These are phyloP conservation scores for Myioborus melanocephalus DNA, from an alignment of 2,797 vertebrate species.

Conservation along the genomic window DNA sequence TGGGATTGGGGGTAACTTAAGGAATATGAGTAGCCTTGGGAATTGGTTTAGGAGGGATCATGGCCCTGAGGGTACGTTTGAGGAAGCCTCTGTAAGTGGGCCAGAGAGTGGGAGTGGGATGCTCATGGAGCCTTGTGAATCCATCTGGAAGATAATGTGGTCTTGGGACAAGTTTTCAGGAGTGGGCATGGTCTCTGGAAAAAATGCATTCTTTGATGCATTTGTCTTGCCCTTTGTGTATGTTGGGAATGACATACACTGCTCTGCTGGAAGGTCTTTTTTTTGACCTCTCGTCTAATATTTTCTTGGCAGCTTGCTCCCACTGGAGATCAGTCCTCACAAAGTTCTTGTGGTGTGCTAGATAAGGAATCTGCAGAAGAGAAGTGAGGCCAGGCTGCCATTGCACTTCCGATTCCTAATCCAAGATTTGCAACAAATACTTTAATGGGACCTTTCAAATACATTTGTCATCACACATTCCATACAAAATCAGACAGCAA, in stretches of 20 bases:
- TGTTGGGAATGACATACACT: not conserved
- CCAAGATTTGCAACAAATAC: not conserved
- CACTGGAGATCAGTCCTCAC: constrained; percentile 1
- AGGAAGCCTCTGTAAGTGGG: not conserved
- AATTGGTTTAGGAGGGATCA: not conserved
- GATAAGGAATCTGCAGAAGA: constrained; percentile 13
- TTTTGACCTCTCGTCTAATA: not conserved
- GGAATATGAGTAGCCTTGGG: not conserved
- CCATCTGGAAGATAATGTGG: not conserved
- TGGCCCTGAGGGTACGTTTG: not conserved
- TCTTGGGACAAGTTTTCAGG: not conserved
- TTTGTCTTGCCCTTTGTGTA: not conserved
- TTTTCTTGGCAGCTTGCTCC: not conserved
- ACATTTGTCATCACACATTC: not conserved
- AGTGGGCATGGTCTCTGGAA: not conserved
- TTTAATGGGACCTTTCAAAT: not conserved
- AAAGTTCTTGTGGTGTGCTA: not conserved
- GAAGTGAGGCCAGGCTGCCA: not conserved
- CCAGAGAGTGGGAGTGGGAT: not conserved
- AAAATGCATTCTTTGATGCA: not conserved
- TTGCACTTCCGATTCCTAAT: not conserved
- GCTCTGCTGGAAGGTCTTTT: not conserved
- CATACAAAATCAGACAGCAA: not conserved
- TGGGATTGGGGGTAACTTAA: not conserved
- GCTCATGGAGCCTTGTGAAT: not conserved